Evolutionary conservation across 1,140 invertebrate species (phyloP), one percentile per base, ranked within the genome.

Genomic region (Pantala flavescens): DNA sequence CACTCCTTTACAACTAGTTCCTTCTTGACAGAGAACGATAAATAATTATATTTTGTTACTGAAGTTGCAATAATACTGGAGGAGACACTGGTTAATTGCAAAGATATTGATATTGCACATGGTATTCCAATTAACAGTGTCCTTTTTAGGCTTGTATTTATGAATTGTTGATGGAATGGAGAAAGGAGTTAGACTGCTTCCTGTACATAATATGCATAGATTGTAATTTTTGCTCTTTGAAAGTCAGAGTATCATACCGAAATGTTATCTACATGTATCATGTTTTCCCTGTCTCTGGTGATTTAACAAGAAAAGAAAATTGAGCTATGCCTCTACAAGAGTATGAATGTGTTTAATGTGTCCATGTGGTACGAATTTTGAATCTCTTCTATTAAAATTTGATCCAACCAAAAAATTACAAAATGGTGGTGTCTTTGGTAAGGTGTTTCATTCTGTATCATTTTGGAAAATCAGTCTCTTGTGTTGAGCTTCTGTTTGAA

Each of bases 161-260:
- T 63, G 49, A 63, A 63, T 63, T 63, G 49, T 63, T 63, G 49
- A 63, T 63, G 49, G 49, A 63, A 21, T 63, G n/a, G 12, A 19
- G 49, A 63, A 63, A 63, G 49, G 49, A 63, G 49, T 63, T 63
- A 63, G 49, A 63, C 49, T 63, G 49, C 49, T 63, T 63, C 14
- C 49, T 63, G 49, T 63, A 63, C 49, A 63, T 63, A 63, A 19
- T 63, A 19, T 14, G 49, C 49, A 63, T 63, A 63, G 14, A 21
- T 19, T 63, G 49, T 63, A 63, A 63, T 63, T 63, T 63, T 63
- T 63, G 49, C n/a, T 63, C 49, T 63, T 63, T 63, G n/a, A 63
- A 63, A 63, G n/a, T 63, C 16, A 21, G n/a, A 21, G 16, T 63
- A 21, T 63, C 49, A 5, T 63, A 21, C 49, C 12, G 49, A 63